These are phyloP conservation scores for Pimephales promelas DNA, from an alignment of 2,113 vertebrate species.

Conservation along the genomic window DNA sequence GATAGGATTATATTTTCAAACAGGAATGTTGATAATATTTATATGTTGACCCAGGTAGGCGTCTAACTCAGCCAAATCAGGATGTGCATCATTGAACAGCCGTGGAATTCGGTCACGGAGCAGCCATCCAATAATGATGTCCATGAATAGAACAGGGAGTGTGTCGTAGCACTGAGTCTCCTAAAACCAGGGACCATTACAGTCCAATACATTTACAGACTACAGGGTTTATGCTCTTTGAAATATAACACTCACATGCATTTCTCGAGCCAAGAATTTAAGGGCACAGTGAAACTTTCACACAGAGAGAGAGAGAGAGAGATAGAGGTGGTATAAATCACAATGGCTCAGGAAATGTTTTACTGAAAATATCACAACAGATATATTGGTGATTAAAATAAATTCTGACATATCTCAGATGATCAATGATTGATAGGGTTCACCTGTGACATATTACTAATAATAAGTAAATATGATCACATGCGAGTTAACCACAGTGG, in stretches of 20 bases:
- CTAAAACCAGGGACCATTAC: constrained; percentile 51
- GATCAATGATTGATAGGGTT: constrained; percentile 56
- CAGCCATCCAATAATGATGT: constrained; percentile 49
- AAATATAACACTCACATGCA: constrained; percentile 69
- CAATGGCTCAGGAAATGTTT: background rate
- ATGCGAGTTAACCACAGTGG: background rate
- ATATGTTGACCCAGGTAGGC: too few relatives aligned
- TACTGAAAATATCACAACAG: background rate
- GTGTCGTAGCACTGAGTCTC: background rate
- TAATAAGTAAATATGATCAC: constrained; percentile 42
- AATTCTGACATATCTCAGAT: background rate
- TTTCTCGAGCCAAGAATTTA: constrained; percentile 58
- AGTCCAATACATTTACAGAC: constrained; percentile 51
- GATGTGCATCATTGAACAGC: background rate
- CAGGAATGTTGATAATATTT: too few relatives aligned
- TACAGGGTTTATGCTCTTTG: constrained; percentile 59
- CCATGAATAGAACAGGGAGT: constrained; percentile 49
- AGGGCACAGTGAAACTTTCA: constrained; percentile 40
- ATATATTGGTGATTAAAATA: background rate
- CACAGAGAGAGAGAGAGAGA: background rate
- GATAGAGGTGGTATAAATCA: background rate
- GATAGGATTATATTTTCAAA: too few relatives aligned
- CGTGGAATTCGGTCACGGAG: background rate
- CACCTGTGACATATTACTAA: constrained; percentile 66
- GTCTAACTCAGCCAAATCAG: too few relatives aligned